Percentiles rank a stretch among this genome's conserved stretches.
Conservation (phyloP, 1,140 invertebrate genomes). For the Vanessa atalanta region DNA sequence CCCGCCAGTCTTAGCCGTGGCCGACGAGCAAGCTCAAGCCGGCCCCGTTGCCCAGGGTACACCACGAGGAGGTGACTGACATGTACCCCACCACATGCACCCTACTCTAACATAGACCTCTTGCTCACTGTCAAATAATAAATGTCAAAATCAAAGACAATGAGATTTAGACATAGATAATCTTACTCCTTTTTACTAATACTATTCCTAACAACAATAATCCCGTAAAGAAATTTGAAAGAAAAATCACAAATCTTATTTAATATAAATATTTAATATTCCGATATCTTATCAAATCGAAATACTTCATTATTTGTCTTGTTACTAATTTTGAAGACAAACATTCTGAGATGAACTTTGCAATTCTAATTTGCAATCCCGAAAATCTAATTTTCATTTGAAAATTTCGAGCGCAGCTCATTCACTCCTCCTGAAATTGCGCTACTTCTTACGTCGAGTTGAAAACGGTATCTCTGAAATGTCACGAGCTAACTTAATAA, state of each 20-base stretch:
- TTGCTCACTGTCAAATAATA: too few relatives aligned
- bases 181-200: too few relatives aligned
- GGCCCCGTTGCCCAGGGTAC: too few relatives aligned
- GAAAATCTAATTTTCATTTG: conserved; percentile 31
- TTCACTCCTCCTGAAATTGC: conserved; percentile 19
- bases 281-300: conserved; percentile 14
- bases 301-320: background rate
- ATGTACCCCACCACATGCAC: too few relatives aligned
- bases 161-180: too few relatives aligned
- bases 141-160: too few relatives aligned
- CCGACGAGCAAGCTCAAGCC: too few relatives aligned
- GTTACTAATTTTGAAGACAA: conserved; percentile 9
- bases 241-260: background rate
- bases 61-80: too few relatives aligned
- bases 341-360: conserved; percentile 24
- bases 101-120: too few relatives aligned
- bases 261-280: background rate
- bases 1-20: too few relatives aligned
- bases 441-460: conserved; percentile 8
- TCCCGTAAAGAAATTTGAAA: background rate
- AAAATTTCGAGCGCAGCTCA: conserved; percentile 22
- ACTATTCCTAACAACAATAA: background rate
- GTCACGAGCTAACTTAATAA: background rate
- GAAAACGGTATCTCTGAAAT: background rate
- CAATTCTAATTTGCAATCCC: conserved; percentile 29